These are phyloP conservation scores for Aleiodes leptofemur DNA, from an alignment of 2,888 invertebrate genomes.

Conservation along the genomic window DNA sequence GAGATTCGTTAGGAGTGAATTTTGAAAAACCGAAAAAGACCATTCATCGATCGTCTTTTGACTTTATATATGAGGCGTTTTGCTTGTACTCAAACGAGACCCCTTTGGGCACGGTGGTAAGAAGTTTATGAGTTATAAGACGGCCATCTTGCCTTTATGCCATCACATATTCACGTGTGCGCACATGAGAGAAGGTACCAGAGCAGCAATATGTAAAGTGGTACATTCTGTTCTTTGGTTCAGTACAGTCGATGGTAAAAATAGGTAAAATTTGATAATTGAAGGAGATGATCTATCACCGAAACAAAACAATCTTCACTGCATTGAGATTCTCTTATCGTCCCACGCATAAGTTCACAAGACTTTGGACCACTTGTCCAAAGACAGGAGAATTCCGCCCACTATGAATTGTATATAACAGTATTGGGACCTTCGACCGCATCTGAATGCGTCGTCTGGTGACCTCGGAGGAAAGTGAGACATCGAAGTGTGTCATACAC, in stretches of 20 bases:
- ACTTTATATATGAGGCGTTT: constrained; percentile 8
- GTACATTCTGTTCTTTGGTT: constrained; percentile 71
- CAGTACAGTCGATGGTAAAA: constrained; percentile 62
- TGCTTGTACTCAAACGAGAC: constrained; percentile 20
- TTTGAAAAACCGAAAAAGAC: constrained; percentile 54
- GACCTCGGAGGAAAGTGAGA: constrained; percentile 24
- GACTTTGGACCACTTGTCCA: constrained; percentile 19
- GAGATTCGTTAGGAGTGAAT: constrained; percentile 47
- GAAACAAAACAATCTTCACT: constrained; percentile 14
- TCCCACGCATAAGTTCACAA: constrained; percentile 21
- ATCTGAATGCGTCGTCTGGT: constrained; percentile 15
- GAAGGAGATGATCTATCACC: background rate
- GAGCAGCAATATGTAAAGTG: constrained; percentile 69
- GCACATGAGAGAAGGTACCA: constrained; percentile 65
- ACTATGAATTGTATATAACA: constrained; percentile 15
- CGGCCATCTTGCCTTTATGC: constrained; percentile 72
- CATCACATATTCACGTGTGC: constrained; percentile 71
- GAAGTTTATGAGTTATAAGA: constrained; percentile 74
- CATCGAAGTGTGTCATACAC: constrained; percentile 22
- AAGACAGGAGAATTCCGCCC: constrained; percentile 30
- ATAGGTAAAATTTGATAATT: background rate
- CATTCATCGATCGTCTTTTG: constrained; percentile 65
- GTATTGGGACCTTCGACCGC: constrained; percentile 16
- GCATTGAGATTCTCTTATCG: constrained; percentile 2
- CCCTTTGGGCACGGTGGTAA: constrained; percentile 52